phyloP scores from a whole-genome alignment of 2,797 vertebrate species.

The Hydrophis major region DNA sequence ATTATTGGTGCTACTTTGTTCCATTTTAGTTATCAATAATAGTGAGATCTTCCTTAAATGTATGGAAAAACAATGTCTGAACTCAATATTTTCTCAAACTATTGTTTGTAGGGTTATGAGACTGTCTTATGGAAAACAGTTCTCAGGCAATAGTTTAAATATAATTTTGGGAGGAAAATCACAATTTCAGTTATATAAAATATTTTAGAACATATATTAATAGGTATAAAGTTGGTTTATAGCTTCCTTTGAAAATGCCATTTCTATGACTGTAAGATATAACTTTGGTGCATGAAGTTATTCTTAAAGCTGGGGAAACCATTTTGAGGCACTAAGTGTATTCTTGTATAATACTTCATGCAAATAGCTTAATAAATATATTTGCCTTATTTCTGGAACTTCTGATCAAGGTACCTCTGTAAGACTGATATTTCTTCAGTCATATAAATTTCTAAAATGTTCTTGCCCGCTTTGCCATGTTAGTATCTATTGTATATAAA shows the following conservation, averaged over 20 bases:
- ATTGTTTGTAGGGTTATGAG: background rate
- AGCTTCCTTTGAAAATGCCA: background rate
- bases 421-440: background rate
- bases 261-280: background rate
- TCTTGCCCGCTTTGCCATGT: background rate
- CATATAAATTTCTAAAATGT: background rate
- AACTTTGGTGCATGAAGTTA: background rate
- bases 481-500: background rate
- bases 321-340: background rate
- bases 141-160: background rate
- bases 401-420: background rate
- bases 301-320: background rate
- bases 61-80: background rate
- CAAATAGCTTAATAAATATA: background rate
- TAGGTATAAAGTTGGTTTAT: background rate
- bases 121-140: background rate
- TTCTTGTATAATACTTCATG: background rate
- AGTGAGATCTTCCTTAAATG: background rate
- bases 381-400: background rate
- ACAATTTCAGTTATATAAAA: background rate
- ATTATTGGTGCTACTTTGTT: background rate
- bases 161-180: background rate
- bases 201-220: background rate
- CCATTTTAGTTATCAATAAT: background rate
- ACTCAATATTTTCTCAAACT: background rate